Percentiles rank a stretch among this genome's conserved stretches.
These are phyloP conservation scores for Petrocephalus zakoni DNA, from an alignment of 2,113 vertebrate genomes.

Conservation along the genomic window DNA sequence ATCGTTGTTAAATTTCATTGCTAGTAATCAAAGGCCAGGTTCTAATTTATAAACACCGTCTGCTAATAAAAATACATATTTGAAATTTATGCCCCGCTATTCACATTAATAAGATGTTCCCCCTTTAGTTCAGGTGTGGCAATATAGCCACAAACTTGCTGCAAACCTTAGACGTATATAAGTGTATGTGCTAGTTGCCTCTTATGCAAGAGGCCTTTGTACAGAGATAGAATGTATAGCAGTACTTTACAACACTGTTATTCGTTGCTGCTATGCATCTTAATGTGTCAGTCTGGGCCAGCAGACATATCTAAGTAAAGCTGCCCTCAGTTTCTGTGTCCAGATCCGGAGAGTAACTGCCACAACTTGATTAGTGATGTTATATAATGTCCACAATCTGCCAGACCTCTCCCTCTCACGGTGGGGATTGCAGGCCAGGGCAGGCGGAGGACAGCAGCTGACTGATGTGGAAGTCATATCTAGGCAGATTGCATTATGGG, in stretches of 20 bases:
- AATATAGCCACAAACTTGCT: neutral
- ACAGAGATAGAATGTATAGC: neutral
- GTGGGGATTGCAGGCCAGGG: neutral
- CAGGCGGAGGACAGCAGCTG: neutral
- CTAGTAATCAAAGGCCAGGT: neutral
- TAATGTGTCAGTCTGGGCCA: neutral
- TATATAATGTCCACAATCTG: conserved; percentile 16
- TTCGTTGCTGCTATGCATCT: neutral
- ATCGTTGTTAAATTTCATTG: neutral
- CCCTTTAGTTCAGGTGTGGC: neutral
- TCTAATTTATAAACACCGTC: neutral
- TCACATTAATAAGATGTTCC: neutral
- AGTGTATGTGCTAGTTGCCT: neutral
- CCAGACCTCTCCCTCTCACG: neutral
- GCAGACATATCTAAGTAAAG: neutral
- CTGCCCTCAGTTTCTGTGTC: neutral
- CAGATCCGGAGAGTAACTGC: neutral
- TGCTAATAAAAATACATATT: neutral
- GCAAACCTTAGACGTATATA: neutral
- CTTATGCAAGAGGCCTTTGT: neutral
- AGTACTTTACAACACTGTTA: neutral
- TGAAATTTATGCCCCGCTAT: neutral
- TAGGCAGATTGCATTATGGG: conserved; percentile 3
- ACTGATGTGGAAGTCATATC: conserved; percentile 7
- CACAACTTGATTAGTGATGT: conserved; percentile 8